These are phyloP conservation scores for Hyles euphorbiae DNA, from an alignment of 1,140 invertebrate genomes.

Conservation along the genomic window DNA sequence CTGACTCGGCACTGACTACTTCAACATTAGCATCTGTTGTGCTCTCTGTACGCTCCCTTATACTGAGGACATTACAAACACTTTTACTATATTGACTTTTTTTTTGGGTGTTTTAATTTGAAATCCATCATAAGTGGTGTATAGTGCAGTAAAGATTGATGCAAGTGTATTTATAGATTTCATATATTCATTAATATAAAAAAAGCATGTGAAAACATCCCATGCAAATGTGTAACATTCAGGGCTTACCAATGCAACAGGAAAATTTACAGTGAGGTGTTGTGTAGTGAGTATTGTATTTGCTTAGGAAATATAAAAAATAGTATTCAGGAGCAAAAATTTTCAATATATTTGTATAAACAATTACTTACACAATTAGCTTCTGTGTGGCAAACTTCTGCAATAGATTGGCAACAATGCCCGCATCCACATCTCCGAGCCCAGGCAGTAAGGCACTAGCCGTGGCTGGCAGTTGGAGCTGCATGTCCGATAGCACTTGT, in stretches of 20 bases:
- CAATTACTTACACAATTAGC: constrained; percentile 78
- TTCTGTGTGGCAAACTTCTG: constrained; percentile 93
- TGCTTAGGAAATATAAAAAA: no score
- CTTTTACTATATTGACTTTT: neutral
- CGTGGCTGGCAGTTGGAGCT: constrained; percentile 86
- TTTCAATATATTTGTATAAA: neutral
- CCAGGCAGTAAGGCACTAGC: constrained; percentile 58
- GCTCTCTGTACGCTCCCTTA: constrained; percentile 78
- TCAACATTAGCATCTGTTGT: constrained; percentile 75
- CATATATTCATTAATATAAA: no score
- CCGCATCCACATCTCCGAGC: constrained; percentile 57
- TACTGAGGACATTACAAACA: neutral
- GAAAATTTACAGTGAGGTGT: no score
- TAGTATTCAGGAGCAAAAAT: no score
- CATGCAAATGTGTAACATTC: no score
- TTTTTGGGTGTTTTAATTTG: neutral
- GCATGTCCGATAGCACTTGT: constrained; percentile 84
- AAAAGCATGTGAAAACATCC: no score
- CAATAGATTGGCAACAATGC: constrained; percentile 76
- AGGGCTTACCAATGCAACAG: no score
- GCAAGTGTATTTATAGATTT: no score
- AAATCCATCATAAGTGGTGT: no score
- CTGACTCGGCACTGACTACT: constrained; percentile 82
- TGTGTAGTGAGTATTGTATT: no score
- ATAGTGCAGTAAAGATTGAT: no score